A percentile compares a stretch with the other conserved stretches of the same genome.
Conservation (phyloP, 2,888 invertebrate species). For the Cylindroiulus punctatus region DNA sequence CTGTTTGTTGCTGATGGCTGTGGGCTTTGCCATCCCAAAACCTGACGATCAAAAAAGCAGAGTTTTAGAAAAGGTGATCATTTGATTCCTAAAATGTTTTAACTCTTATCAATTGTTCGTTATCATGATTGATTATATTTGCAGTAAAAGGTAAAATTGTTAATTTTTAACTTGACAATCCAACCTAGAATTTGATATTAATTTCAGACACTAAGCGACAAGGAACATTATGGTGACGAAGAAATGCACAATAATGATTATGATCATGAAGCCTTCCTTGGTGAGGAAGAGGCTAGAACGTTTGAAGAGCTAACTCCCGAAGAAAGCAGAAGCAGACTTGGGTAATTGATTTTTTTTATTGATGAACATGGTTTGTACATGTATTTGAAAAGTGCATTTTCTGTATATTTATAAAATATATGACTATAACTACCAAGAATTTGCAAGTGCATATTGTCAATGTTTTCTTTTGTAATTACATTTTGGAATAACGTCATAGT, state of each 20-base stretch:
- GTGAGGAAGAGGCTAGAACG: constrained; percentile 87
- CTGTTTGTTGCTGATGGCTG: constrained; percentile 58
- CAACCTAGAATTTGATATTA: neutral
- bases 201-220: constrained; percentile 76
- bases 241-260: constrained; percentile 85
- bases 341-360: constrained; percentile 68
- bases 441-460: too few species aligned
- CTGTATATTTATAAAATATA: too few species aligned
- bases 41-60: constrained; percentile 70
- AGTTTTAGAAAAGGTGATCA: constrained; percentile 63
- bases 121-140: too few species aligned
- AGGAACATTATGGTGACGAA: constrained; percentile 75
- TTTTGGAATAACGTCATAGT: too few species aligned
- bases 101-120: too few species aligned
- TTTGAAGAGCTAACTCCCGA: constrained; percentile 95
- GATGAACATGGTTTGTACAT: neutral
- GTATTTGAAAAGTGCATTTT: constrained; percentile 51
- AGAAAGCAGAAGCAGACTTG: constrained; percentile 89
- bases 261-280: constrained; percentile 97
- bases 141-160: too few species aligned
- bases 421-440: too few species aligned
- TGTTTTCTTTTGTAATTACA: too few species aligned
- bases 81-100: neutral
- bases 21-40: constrained; percentile 75
- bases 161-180: too few species aligned